Evolutionary conservation across 2,797 vertebrate genomes (phyloP).

Genomic region (Fratercula arctica): DNA sequence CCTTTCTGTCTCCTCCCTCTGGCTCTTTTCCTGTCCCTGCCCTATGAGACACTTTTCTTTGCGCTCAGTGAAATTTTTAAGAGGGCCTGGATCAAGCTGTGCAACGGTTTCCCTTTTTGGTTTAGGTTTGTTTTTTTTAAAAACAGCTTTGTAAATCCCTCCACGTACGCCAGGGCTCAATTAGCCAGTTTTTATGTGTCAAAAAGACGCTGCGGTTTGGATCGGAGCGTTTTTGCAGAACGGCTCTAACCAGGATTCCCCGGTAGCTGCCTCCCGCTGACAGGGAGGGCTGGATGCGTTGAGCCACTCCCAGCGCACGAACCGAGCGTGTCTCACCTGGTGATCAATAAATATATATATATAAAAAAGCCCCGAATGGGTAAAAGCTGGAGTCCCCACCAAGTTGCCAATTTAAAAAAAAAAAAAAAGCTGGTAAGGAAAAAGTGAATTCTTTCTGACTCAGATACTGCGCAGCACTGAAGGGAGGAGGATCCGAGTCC

Average conservation of each 20-base stretch:
- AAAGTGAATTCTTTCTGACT: not conserved
- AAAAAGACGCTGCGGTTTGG: not conserved
- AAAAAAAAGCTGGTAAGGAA: not conserved
- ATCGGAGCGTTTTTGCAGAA: not conserved
- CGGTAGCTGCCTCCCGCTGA: not conserved
- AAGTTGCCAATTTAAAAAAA: not conserved
- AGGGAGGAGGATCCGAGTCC: not conserved
- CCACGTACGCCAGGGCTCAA: not conserved
- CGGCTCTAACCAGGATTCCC: not conserved
- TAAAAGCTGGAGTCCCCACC: not conserved
- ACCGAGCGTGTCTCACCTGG: not conserved
- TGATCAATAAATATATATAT: not conserved
- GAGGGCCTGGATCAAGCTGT: not conserved
- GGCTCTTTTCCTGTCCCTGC: not conserved
- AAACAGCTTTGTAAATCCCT: not conserved
- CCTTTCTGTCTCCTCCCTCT: not conserved
- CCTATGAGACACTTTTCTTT: not conserved
- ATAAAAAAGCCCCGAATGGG: not conserved
- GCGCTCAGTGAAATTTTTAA: not conserved
- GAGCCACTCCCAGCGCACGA: not conserved
- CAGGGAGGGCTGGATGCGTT: not conserved
- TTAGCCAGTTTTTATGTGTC: not conserved
- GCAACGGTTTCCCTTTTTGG: not conserved
- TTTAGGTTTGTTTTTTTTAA: not conserved
- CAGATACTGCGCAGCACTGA: not conserved